phyloP scores from a whole-genome alignment of 2,797 vertebrate genomes.

The Pseudochirops corinnae region DNA sequence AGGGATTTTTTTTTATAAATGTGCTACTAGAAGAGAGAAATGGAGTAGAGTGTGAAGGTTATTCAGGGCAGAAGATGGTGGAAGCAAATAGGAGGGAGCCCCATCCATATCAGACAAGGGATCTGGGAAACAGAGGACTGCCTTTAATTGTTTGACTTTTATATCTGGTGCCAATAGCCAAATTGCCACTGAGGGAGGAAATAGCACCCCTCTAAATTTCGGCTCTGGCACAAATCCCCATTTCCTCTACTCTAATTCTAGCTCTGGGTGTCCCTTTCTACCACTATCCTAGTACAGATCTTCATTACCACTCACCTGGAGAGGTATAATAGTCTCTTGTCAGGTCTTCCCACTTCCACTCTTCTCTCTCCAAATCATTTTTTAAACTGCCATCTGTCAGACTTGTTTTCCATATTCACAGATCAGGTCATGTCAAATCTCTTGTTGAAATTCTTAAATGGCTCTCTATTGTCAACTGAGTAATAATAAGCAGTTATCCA shows the following conservation, averaged over 20 bases:
- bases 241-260: not conserved
- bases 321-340: not conserved
- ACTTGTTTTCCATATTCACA: not conserved
- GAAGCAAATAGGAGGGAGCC: not conserved
- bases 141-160: not conserved
- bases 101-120: not conserved
- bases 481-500: not conserved
- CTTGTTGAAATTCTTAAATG: not conserved
- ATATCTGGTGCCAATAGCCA: not conserved
- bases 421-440: not conserved
- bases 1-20: constrained; percentile 20
- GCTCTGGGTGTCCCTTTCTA: not conserved
- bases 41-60: not conserved
- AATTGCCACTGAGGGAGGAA: not conserved
- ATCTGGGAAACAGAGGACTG: not conserved
- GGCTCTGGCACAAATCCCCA: not conserved
- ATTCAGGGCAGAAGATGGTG: not conserved
- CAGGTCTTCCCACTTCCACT: not conserved
- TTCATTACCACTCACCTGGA: not conserved
- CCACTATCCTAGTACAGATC: not conserved
- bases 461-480: not conserved
- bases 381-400: not conserved
- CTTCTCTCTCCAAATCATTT: not conserved
- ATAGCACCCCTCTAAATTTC: not conserved
- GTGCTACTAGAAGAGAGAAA: not conserved